A percentile compares a stretch with the other conserved stretches of the same genome.
Conservation (phyloP, 2,888 invertebrate species). For the Sminthurinus aureus region DNA sequence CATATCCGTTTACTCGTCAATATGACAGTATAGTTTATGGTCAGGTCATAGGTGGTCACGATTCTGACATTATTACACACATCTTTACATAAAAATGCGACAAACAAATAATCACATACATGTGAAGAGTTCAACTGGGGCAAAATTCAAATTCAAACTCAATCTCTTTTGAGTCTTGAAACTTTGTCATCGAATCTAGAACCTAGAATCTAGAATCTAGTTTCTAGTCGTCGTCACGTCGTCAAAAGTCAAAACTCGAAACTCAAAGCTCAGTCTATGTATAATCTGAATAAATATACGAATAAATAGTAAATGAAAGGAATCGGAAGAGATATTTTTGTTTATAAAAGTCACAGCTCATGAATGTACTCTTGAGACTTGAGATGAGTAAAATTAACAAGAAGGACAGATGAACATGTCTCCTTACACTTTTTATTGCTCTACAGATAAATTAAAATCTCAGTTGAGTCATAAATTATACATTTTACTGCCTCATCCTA, state of each 20-base stretch:
- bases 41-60: constrained; percentile 47
- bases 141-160: constrained; percentile 42
- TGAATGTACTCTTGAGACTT: not conserved
- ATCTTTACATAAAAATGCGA: constrained; percentile 54
- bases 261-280: not conserved
- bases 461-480: constrained; percentile 14
- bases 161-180: constrained; percentile 46
- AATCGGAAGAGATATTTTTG: not conserved
- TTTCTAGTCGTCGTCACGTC: constrained; percentile 46
- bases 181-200: constrained; percentile 55
- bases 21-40: constrained; percentile 8
- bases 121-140: constrained; percentile 54
- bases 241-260: constrained; percentile 34
- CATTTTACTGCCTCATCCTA: not conserved
- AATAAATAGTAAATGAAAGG: not conserved
- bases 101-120: constrained; percentile 55
- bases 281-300: not conserved
- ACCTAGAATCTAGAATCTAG: constrained; percentile 36
- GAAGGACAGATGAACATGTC: constrained; percentile 29
- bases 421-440: constrained; percentile 38
- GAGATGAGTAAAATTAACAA: constrained; percentile 14
- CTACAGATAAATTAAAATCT: constrained; percentile 30
- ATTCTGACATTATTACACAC: constrained; percentile 55
- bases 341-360: constrained; percentile 18
- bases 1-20: too few species aligned